Percentiles rank a stretch among this genome's conserved stretches.
Evolutionary conservation across 2,797 vertebrate genomes (phyloP).

Genomic region (Melopsittacus undulatus): DNA sequence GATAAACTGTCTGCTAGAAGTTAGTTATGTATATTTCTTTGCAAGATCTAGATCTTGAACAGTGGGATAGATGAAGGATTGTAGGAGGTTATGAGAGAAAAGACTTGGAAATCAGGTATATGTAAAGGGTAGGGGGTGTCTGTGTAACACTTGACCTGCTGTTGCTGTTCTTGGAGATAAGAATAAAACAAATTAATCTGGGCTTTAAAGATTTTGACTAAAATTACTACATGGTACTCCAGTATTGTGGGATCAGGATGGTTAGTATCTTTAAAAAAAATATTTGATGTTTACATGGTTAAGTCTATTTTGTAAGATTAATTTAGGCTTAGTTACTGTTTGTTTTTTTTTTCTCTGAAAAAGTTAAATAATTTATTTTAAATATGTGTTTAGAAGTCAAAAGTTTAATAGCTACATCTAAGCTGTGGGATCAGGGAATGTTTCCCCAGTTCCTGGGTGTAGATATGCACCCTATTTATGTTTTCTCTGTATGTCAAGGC

Average conservation of each 20-base stretch:
- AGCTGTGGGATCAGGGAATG: constrained; percentile 35
- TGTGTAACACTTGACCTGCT: background rate
- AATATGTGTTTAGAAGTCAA: constrained; percentile 53
- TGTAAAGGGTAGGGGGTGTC: background rate
- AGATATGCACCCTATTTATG: background rate
- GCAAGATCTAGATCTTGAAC: background rate
- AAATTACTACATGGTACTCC: background rate
- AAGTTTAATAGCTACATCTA: constrained; percentile 24
- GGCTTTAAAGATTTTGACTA: constrained; percentile 3
- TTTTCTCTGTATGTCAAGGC: background rate
- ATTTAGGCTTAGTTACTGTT: constrained; percentile 54
- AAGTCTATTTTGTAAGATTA: constrained; percentile 36
- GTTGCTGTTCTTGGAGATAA: constrained; percentile 10
- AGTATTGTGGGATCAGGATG: constrained; percentile 49
- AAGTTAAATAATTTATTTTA: constrained; percentile 51
- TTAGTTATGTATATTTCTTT: background rate
- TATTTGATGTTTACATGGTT: constrained; percentile 61
- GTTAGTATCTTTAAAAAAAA: constrained; percentile 25
- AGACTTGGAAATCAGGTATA: background rate
- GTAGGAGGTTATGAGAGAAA: background rate
- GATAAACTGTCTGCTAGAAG: background rate
- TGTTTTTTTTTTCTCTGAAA: constrained; percentile 25
- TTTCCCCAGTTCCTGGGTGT: constrained; percentile 30
- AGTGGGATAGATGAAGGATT: background rate
- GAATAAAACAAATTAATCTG: constrained; percentile 18